Evolutionary conservation across 2,797 vertebrate species (phyloP).

Genomic region (Iguana delicatissima): DNA sequence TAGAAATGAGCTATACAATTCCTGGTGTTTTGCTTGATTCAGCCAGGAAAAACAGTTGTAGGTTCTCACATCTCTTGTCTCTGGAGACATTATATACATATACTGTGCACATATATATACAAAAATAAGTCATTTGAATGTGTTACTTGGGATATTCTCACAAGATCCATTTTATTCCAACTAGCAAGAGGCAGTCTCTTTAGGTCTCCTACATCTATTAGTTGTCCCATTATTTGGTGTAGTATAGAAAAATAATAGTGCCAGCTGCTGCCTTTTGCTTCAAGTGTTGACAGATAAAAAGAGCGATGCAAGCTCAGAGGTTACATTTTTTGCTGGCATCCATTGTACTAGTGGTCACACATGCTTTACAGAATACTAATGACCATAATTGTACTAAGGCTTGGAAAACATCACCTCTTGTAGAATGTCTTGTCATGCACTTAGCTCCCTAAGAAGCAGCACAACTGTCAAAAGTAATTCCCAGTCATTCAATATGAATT

Average conservation of each 20-base stretch:
- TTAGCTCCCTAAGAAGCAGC: background rate
- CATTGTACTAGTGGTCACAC: background rate
- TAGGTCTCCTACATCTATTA: too few relatives aligned
- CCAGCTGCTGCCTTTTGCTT: background rate
- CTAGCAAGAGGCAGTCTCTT: too few relatives aligned
- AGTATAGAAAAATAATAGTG: background rate
- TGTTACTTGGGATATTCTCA: too few relatives aligned
- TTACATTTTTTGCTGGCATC: background rate
- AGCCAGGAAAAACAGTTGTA: too few relatives aligned
- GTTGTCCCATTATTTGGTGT: too few relatives aligned
- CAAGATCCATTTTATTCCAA: too few relatives aligned
- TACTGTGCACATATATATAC: too few relatives aligned
- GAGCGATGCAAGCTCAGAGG: background rate
- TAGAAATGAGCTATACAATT: too few relatives aligned
- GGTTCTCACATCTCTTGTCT: too few relatives aligned
- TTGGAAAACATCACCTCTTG: background rate
- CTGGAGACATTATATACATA: too few relatives aligned
- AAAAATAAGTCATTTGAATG: too few relatives aligned
- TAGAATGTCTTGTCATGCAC: background rate
- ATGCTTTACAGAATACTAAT: background rate
- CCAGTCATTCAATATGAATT: background rate
- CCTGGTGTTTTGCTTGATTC: too few relatives aligned
- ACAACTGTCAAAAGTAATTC: background rate
- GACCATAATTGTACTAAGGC: constrained; percentile 10
- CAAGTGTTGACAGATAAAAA: background rate